Evolutionary conservation across 2,797 vertebrate genomes (phyloP).

Genomic region (Alfaro cultratus): DNA sequence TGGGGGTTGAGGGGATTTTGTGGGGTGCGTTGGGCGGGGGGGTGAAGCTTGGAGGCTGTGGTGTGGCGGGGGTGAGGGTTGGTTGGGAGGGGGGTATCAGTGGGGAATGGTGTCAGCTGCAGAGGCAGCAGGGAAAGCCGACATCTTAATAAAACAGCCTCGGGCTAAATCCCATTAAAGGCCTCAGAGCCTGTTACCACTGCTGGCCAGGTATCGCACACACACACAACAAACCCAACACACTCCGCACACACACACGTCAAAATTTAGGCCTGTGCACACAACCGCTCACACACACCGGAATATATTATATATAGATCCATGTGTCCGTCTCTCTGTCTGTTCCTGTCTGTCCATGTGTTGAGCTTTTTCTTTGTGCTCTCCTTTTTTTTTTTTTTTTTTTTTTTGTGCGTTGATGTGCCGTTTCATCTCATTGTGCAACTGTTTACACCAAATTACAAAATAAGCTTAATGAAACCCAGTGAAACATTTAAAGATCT

Average conservation of each 20-base stretch:
- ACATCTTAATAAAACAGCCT: conserved; percentile 99
- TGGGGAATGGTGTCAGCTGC: conserved; percentile 99
- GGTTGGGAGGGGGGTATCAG: conserved; percentile 72
- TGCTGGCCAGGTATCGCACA: conserved; percentile 96
- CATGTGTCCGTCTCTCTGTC: conserved; percentile 78
- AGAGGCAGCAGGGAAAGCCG: conserved; percentile 99
- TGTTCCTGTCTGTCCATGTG: conserved; percentile 79
- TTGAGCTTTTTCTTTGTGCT: conserved; percentile 70
- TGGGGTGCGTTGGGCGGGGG: conserved; percentile 43
- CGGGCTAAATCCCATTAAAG: conserved; percentile 99
- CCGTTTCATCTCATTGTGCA: conserved; percentile 80
- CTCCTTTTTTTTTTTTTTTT: conserved; percentile 27
- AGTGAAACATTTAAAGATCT: conserved; percentile 5
- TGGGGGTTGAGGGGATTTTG: conserved; percentile 68
- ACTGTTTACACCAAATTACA: conserved; percentile 70
- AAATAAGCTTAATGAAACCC: conserved; percentile 22
- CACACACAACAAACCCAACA: conserved; percentile 65
- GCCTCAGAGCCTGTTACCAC: conserved; percentile 99
- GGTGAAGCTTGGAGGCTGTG: conserved; percentile 62
- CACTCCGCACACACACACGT: conserved; percentile 65
- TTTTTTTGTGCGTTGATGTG: conserved; percentile 23
- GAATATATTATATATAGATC: conserved; percentile 81
- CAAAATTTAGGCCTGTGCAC: conserved; percentile 34
- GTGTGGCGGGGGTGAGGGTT: conserved; percentile 51
- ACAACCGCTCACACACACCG: conserved; percentile 53